Evolutionary conservation across 92 coral and sea anemone genomes (phyloP).

Genomic region (Porites rus): DNA sequence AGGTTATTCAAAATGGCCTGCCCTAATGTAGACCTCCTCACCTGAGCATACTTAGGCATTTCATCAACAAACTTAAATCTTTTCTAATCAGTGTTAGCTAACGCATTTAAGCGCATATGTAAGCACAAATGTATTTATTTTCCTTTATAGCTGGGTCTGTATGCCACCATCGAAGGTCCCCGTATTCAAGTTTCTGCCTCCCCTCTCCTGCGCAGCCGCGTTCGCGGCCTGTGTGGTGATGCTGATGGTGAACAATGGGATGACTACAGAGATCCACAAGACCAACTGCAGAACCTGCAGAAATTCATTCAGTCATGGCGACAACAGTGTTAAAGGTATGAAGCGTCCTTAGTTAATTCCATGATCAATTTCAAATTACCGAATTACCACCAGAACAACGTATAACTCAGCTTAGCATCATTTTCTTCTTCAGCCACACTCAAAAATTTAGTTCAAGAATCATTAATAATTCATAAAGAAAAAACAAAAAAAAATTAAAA

Average conservation of each 20-base stretch:
- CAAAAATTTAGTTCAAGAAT: too few species aligned
- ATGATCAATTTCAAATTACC: neutral
- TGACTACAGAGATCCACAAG: conserved; percentile 64
- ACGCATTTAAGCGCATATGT: neutral
- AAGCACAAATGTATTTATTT: neutral
- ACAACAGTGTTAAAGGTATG: conserved; percentile 57
- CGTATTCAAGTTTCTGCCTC: conserved; percentile 62
- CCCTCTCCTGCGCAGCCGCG: conserved; percentile 71
- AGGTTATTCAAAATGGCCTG: too few species aligned
- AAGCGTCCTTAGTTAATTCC: neutral
- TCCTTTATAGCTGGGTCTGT: conserved; percentile 17
- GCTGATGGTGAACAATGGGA: conserved; percentile 83
- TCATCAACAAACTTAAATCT: too few species aligned
- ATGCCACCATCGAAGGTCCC: conserved; percentile 24
- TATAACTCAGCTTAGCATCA: too few species aligned
- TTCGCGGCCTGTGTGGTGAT: conserved; percentile 90
- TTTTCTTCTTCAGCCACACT: too few species aligned
- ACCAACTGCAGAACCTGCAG: conserved; percentile 24
- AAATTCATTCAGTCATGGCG: conserved; percentile 73
- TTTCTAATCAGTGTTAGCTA: neutral
- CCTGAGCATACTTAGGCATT: too few species aligned
- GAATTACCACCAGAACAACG: neutral
- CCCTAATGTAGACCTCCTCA: too few species aligned
- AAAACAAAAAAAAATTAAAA: too few species aligned
- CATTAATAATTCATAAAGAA: too few species aligned